Base-by-base conservation (phyloP, 2,888 invertebrate genomes). In the Hoplodrina ambigua region DNA sequence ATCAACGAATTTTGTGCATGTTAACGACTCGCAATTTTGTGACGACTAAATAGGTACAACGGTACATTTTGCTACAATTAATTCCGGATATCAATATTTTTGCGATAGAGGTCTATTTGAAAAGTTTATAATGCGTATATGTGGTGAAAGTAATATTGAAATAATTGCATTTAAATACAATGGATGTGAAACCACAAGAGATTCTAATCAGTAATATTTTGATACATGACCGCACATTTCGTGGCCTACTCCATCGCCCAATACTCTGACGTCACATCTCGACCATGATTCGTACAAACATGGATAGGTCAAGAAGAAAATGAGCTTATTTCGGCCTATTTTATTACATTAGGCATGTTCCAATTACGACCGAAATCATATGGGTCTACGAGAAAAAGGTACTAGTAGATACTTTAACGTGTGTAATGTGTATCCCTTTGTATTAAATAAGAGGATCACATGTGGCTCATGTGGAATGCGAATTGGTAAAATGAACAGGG, bases 331-430 rank as follows among this genome's bases (percentile, higher is more conserved):
- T 46, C 58, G 50, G 49, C 19, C 53, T 46, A 70, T 61, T 69
- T 78, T 81, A 69, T 81, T 80, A 78, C 52, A 61, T 81, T 69
- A 67, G 75, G 57, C 70, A 56, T 82, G 71, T 81, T 61, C 65
- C 75, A 78, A 82, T 78, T 78, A 80, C 82, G 60, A n/a, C 66
- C 41, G n/a, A 81, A 69, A 81, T 78, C 79, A 69, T 77, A 63
- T 69, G 69, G 73, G 78, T 73, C 60, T 69, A 63, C 49, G 68
- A 72, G 73, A 71, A 77, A 78, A 77, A 73, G 78, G 61, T 62
- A 76, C 46, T 60, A 44, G 19, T 64, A 25, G 25, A 25, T 25
- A 60, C 54, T 58, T 66, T 64, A 67, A 58, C 72, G 58, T 72
- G 44, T 76, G 49, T 75, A 66, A 75, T 67, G 37, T 33, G 52